Evolutionary conservation across 2,888 invertebrate species (phyloP), one percentile per base, ranked within the genome.

Genomic region (Epinotia brunnichana): DNA sequence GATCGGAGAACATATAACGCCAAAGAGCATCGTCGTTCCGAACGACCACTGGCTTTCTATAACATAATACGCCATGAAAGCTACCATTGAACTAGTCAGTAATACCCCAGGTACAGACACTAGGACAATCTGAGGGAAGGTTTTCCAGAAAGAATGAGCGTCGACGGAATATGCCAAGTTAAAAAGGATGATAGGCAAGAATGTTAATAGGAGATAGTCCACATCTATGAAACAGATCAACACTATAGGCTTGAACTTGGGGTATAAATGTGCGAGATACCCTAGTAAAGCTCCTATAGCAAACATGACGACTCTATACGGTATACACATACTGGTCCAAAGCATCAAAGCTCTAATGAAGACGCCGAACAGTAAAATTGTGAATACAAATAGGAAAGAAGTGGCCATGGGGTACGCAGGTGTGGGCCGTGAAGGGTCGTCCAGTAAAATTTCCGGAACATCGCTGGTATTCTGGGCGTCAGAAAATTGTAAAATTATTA

Each of bases 271-370:
- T 0, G 91, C 89, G 48, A 87, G 87, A 63, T 87, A 87, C 0
- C 92, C 92, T 2, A 85, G 81, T 0, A 90, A 51, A 0, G 90
- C 92, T 0, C 92, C 92, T 0, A 91, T 71, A 0, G 83, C 75
- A 53, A 92, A 92, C 91, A 92, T 92, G 0, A 92, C 78, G 0
- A 91, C 90, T 76, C 92, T 75, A 56, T 89, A 92, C 0, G 92
- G 92, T 0, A 92, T 69, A 56, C 86, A 85, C 76, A 84, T 80
- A 9, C 82, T 84, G 0, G 88, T 85, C 81, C 88, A 88, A 0
- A 91, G 80, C 88, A 91, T 89, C 0, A 88, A 29, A 0, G 87
- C 81, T 69, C 92, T 81, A 9, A 91, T 81, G 0, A 90, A 48
- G 0, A 90, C 90, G 2, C 92, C 91, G 0, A 88, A 72, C 0